A percentile compares a stretch with the other conserved stretches of the same genome.
Evolutionary conservation across 92 coral and sea anemone species (phyloP).

Genomic region (Zoanthus sansibaricus): DNA sequence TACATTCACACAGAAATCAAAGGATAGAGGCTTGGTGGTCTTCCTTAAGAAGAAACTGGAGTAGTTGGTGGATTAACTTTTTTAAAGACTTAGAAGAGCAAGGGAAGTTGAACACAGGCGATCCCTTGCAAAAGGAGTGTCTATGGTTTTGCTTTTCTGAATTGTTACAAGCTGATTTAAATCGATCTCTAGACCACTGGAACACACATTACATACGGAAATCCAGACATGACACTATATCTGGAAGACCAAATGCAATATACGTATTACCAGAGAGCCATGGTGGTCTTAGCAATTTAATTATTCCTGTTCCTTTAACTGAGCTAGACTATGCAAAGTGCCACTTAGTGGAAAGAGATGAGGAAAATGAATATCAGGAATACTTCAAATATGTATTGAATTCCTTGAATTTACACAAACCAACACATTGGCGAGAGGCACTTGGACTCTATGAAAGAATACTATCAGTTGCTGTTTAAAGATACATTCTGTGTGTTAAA

Average conservation of each 20-base stretch:
- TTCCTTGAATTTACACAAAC: conserved; percentile 36
- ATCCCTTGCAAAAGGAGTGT: conserved; percentile 49
- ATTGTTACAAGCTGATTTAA: conserved; percentile 42
- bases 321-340: conserved; percentile 55
- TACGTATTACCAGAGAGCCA: conserved; percentile 53
- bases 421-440: conserved; percentile 66
- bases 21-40: conserved; percentile 51
- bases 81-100: conserved; percentile 45
- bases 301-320: conserved; percentile 40
- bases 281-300: conserved; percentile 45
- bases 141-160: conserved; percentile 2
- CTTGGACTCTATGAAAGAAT: conserved; percentile 32
- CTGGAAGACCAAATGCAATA: conserved; percentile 59
- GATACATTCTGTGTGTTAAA: not conserved
- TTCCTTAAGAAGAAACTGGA: conserved; percentile 41
- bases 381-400: conserved; percentile 57
- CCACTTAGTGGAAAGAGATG: conserved; percentile 39
- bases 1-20: conserved; percentile 50
- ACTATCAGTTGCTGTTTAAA: conserved; percentile 13
- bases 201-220: conserved; percentile 52
- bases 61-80: conserved; percentile 58
- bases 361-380: conserved; percentile 37
- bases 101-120: conserved; percentile 48
- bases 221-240: conserved; percentile 57
- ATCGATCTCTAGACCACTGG: too few species aligned